Conservation (phyloP, 2,888 invertebrate genomes). For the Panopea generosa region DNA sequence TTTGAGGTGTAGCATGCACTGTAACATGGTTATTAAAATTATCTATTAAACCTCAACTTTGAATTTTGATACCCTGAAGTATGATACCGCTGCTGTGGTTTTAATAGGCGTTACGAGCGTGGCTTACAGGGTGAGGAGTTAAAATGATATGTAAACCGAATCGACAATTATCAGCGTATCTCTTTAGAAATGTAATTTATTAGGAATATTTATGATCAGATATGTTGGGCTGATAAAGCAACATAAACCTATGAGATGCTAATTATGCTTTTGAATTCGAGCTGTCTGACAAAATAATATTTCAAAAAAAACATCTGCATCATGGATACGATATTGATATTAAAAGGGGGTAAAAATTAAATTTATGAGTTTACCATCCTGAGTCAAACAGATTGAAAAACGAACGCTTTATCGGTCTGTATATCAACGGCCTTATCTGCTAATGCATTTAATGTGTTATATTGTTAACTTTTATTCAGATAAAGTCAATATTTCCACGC, state of each 20-base stretch:
- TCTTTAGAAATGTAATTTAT: slow-evolving; percentile 44
- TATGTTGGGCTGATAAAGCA: slow-evolving; percentile 35
- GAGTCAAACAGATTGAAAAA: slow-evolving; percentile 11
- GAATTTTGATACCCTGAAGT: slow-evolving; percentile 6
- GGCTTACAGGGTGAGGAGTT: not conserved
- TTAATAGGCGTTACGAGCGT: not conserved
- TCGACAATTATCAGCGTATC: slow-evolving; percentile 29
- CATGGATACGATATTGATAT: slow-evolving; percentile 5
- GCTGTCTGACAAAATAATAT: slow-evolving; percentile 44
- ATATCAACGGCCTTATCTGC: not conserved
- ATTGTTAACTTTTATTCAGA: not conserved
- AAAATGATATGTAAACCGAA: slow-evolving; percentile 11
- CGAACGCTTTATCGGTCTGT: not conserved
- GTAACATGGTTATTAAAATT: slow-evolving; percentile 13
- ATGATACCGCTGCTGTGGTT: not conserved
- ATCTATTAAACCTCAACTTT: slow-evolving; percentile 13
- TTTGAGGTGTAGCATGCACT: no score
- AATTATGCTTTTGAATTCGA: slow-evolving; percentile 49
- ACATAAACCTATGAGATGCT: slow-evolving; percentile 49
- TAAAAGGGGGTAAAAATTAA: slow-evolving; percentile 18
- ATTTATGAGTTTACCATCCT: slow-evolving; percentile 12
- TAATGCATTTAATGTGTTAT: slow-evolving; percentile 13
- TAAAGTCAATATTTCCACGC: not conserved
- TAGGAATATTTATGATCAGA: slow-evolving; percentile 58
- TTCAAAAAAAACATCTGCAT: slow-evolving; percentile 17